Evolutionary conservation across 2,888 invertebrate species (phyloP), one percentile per base, ranked within the genome.

Genomic region (Auanema freiburgensis): DNA sequence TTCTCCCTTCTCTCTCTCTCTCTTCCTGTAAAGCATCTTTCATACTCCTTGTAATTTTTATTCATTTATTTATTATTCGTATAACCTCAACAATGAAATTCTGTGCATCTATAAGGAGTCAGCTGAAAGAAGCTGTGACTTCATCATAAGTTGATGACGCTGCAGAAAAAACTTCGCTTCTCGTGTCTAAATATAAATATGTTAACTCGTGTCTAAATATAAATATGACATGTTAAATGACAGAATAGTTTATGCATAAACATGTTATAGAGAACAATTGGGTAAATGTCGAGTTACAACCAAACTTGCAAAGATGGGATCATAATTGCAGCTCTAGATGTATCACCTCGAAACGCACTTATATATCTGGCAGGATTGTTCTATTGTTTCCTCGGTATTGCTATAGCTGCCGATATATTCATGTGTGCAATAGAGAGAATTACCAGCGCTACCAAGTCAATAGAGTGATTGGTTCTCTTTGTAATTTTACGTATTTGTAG

Each of bases 381-480:
- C 14, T 88, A 88, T 83, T 87, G 87, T 77, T 88, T 88, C 80
- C 81, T 88, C 74, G 88, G 87, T 65, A 74, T 88, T 10, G 87
- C 88, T 62, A 88, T 88, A 71, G 85, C 88, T 21, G 88, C 88
- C n/a, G 88, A 88, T 74, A 84, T 87, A 60, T 88, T 88, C 80
- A 88, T 88, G 88, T 86, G 87, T 64, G 81, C 87, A 60, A 88
- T 88, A 61, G 88, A 88, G 77, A 86, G 85, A 71, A 88, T 88
- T 73, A 88, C 88, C 21, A 70, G 71, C 59, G 67, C 68, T 12
- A 74, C 71, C 0, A 66, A 59, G 67, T 70, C 14, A 51, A 43
- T 52, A 18, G 16, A 6, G 3, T 33, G 33, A 6, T 50, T 52
- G 41, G n/a, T 25, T 23, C 14, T 52, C 14, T 16, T 2, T 55